phyloP scores from a whole-genome alignment of 2,888 invertebrate species.

The Homarus gammarus region DNA sequence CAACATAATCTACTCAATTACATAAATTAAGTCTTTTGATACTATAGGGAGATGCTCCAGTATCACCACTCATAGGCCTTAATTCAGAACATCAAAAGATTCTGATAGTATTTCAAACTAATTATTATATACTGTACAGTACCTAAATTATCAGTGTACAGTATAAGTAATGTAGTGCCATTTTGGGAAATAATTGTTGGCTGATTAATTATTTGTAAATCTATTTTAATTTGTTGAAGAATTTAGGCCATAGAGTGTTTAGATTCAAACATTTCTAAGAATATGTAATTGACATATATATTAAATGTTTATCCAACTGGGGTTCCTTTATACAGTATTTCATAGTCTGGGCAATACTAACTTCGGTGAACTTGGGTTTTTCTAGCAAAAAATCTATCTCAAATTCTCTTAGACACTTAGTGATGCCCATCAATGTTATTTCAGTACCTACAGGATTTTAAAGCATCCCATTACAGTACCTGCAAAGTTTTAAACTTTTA shows the following conservation, averaged over 20 bases:
- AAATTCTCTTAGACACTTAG: constrained; percentile 6
- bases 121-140: background rate
- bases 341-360: background rate
- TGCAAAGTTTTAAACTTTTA: background rate
- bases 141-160: background rate
- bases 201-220: too few species aligned
- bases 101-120: background rate
- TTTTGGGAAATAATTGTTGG: background rate
- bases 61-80: background rate
- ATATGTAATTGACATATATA: background rate
- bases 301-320: background rate
- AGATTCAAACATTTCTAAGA: background rate
- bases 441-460: background rate
- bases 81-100: background rate
- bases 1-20: background rate
- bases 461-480: background rate
- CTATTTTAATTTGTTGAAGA: background rate
- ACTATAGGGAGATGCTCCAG: constrained; percentile 1
- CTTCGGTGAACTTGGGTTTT: background rate
- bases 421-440: background rate
- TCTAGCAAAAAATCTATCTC: constrained; percentile 4
- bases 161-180: background rate
- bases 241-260: background rate
- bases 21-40: background rate
- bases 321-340: background rate